Conservation (phyloP, 2,888 invertebrate genomes). For the Hyalella azteca region DNA sequence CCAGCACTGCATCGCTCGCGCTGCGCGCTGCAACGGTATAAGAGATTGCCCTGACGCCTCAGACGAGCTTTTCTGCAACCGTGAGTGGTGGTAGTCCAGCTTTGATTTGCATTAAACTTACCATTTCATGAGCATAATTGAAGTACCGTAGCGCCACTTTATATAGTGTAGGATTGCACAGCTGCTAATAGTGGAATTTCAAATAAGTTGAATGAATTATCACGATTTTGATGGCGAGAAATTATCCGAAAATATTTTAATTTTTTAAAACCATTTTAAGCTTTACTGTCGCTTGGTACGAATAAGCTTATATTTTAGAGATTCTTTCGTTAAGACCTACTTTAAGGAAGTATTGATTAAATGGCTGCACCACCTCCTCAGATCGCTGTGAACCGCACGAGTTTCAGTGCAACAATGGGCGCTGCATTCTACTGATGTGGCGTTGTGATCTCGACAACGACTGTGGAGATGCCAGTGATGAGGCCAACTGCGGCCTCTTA, state of each 20-base stretch:
- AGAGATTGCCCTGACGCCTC: constrained; percentile 34
- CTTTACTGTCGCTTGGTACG: not conserved
- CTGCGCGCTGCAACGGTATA: constrained; percentile 2
- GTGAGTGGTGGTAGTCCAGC: not conserved
- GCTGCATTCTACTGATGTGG: constrained; percentile 63
- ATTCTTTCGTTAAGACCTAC: not conserved
- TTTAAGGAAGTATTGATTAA: not conserved
- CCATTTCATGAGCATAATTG: not conserved
- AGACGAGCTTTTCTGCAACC: constrained; percentile 29
- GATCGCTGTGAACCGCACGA: constrained; percentile 3
- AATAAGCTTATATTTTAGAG: not conserved
- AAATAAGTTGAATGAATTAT: not conserved
- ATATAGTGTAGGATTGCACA: not conserved
- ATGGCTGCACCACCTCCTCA: not conserved
- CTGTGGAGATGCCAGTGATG: constrained; percentile 71
- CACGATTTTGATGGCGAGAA: not conserved
- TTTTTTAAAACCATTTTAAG: not conserved
- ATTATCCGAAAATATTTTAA: not conserved
- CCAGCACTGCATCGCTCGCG: constrained; percentile 63
- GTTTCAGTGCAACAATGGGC: constrained; percentile 31
- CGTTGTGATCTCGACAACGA: constrained; percentile 72
- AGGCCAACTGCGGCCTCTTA: constrained; percentile 65
- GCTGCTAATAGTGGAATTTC: not conserved
- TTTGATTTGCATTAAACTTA: not conserved
- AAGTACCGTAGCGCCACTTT: not conserved